Evolutionary conservation across 2,797 vertebrate genomes (phyloP).

Genomic region (Meda fulgida): DNA sequence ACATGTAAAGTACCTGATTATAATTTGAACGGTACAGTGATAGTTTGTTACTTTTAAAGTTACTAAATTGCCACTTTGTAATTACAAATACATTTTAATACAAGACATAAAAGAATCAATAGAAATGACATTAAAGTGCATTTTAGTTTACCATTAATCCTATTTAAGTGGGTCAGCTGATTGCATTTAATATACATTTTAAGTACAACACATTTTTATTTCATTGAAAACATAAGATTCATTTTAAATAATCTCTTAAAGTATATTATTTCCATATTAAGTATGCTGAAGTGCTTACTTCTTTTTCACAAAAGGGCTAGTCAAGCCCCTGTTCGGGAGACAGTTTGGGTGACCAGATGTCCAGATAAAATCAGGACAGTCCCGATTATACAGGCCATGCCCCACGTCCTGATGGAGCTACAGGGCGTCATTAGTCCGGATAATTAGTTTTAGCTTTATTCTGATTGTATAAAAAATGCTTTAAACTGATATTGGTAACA

Average conservation of each 20-base stretch:
- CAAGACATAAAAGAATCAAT: neutral
- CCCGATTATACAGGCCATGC: neutral
- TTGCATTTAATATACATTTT: no score
- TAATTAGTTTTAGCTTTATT: neutral
- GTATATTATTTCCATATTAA: neutral
- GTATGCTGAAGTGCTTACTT: neutral
- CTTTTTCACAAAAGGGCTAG: neutral
- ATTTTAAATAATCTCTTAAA: neutral
- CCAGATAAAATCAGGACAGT: constrained; percentile 5
- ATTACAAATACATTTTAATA: neutral
- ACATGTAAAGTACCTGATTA: neutral
- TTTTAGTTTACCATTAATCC: no score
- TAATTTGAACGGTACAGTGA: no score
- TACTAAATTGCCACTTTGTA: no score
- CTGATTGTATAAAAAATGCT: neutral
- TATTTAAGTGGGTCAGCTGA: no score
- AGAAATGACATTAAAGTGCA: no score
- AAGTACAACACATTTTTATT: neutral
- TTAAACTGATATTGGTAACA: neutral
- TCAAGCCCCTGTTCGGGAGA: neutral
- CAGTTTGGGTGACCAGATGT: neutral
- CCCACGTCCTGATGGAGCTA: neutral
- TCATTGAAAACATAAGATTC: neutral
- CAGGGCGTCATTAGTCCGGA: neutral
- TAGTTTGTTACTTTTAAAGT: no score